Conservation (phyloP, 2,797 vertebrate genomes). For the Schizopygopsis pylzovi region DNA sequence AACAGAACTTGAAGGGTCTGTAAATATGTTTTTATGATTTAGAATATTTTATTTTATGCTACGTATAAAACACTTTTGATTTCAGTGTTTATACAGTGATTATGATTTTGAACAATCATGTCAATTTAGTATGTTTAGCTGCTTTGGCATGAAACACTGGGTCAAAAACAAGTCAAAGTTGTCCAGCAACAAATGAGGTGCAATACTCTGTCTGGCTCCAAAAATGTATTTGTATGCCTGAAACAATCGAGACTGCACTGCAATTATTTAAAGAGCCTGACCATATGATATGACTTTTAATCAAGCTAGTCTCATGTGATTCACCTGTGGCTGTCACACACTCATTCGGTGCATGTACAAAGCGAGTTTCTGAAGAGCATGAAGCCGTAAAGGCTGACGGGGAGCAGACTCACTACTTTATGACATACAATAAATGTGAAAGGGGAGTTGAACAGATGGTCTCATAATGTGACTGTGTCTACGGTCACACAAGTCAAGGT, state of each 20-base stretch:
- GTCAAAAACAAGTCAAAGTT: neutral
- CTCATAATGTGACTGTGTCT: conserved; percentile 45
- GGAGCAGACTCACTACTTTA: conserved; percentile 16
- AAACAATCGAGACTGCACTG: neutral
- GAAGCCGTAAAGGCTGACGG: neutral
- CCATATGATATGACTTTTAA: conserved; percentile 10
- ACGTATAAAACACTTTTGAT: neutral
- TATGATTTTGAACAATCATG: conserved; percentile 4
- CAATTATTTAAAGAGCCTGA: neutral
- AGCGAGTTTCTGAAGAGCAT: neutral
- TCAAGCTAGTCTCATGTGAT: neutral
- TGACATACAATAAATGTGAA: conserved; percentile 36
- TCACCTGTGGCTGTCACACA: conserved; percentile 3
- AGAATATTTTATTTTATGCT: neutral
- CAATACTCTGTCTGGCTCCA: neutral
- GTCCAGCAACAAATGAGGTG: neutral
- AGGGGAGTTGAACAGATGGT: conserved; percentile 50
- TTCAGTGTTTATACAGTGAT: conserved; percentile 6
- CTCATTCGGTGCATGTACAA: neutral
- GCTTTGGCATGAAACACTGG: neutral
- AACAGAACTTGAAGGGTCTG: neutral
- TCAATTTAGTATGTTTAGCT: neutral
- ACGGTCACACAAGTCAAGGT: conserved; percentile 51
- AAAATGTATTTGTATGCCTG: neutral
- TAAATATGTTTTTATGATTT: neutral